These are phyloP conservation scores for Conus betulinus DNA, from an alignment of 1,140 invertebrate genomes.

Conservation along the genomic window DNA sequence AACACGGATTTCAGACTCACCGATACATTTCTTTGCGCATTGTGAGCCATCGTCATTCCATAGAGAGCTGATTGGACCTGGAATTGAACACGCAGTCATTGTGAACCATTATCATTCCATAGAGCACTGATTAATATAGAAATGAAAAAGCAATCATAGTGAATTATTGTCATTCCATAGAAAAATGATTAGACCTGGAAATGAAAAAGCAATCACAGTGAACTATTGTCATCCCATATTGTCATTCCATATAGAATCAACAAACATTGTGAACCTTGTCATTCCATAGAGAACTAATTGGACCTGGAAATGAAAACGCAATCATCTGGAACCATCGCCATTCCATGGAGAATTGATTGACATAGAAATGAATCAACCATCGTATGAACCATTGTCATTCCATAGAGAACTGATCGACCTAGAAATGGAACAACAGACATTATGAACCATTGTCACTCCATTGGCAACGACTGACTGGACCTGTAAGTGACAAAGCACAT, in stretches of 20 bases:
- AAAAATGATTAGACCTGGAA: not conserved
- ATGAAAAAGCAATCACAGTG: not conserved
- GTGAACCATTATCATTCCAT: not conserved
- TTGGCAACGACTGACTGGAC: too few species aligned
- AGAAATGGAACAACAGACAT: not conserved
- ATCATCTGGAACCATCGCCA: not conserved
- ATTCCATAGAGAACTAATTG: not conserved
- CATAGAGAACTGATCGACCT: not conserved
- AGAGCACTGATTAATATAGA: not conserved
- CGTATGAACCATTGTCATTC: too few species aligned
- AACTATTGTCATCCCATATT: not conserved
- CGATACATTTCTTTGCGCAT: slow-evolving; percentile 2
- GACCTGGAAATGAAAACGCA: not conserved
- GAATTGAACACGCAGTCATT: not conserved
- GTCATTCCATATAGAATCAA: too few species aligned
- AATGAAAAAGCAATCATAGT: not conserved
- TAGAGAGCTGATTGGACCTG: not conserved
- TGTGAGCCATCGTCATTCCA: not conserved
- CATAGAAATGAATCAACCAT: not conserved
- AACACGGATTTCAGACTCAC: not conserved
- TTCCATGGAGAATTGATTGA: not conserved
- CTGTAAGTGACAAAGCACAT: too few species aligned
- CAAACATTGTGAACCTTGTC: not conserved
- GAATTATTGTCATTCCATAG: not conserved
- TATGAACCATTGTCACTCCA: not conserved